Conservation (phyloP, 2,797 vertebrate species). For the Hyperoplus immaculatus region DNA sequence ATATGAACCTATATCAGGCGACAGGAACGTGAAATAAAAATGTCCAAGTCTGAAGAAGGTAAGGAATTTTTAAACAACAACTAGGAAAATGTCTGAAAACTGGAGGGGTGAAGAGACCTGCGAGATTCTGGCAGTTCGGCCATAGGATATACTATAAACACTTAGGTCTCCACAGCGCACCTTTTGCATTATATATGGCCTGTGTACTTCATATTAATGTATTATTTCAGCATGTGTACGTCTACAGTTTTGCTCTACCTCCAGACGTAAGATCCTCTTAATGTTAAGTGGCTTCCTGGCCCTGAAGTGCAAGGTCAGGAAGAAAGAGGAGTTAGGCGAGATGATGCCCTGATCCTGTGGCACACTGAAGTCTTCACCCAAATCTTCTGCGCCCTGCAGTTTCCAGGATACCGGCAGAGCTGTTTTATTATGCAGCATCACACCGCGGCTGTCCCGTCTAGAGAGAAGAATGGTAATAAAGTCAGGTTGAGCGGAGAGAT, state of each 20-base stretch:
- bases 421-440: slow-evolving; percentile 85
- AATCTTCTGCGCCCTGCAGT: slow-evolving; percentile 87
- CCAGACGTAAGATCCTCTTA: slow-evolving; percentile 88
- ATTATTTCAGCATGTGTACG: neutral
- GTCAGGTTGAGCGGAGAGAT: neutral
- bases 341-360: slow-evolving; percentile 84
- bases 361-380: slow-evolving; percentile 88
- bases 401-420: slow-evolving; percentile 87
- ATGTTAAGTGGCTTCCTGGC: slow-evolving; percentile 81
- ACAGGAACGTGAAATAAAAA: too few relatives aligned
- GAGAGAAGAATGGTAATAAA: slow-evolving; percentile 22
- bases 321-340: slow-evolving; percentile 71
- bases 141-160: too few relatives aligned
- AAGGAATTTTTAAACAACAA: too few relatives aligned
- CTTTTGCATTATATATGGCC: too few relatives aligned
- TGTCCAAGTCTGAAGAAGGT: too few relatives aligned
- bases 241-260: slow-evolving; percentile 75
- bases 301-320: slow-evolving; percentile 84
- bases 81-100: too few relatives aligned
- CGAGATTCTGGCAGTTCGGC: too few relatives aligned
- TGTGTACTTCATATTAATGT: neutral
- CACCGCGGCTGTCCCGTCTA: slow-evolving; percentile 83
- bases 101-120: too few relatives aligned
- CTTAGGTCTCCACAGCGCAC: too few relatives aligned
- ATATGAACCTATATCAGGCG: too few relatives aligned